Evolutionary conservation across 1,140 invertebrate species (phyloP), one percentile per base, ranked within the genome.

Genomic region (Ladona fulva): DNA sequence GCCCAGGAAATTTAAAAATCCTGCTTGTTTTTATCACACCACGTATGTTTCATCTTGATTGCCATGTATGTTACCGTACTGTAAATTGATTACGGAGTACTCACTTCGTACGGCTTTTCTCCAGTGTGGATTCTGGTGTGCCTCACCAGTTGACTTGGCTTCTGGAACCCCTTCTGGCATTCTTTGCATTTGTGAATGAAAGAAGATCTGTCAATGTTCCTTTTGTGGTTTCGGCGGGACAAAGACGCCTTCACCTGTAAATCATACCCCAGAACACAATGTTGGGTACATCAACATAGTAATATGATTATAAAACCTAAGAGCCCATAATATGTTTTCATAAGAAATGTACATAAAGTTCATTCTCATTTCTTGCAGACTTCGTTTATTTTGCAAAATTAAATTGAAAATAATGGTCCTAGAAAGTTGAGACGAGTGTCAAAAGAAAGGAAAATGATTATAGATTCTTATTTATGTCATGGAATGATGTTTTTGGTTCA

Each of bases 21-120:
- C n/a, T n/a, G n/a, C n/a, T n/a, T n/a, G n/a, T n/a, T n/a, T n/a
- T n/a, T n/a, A n/a, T n/a, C n/a, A n/a, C n/a, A n/a, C n/a, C n/a
- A n/a, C n/a, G n/a, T n/a, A n/a, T n/a, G n/a, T n/a, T n/a, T n/a
- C n/a, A n/a, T n/a, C n/a, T n/a, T n/a, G n/a, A n/a, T n/a, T n/a
- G n/a, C n/a, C n/a, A n/a, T n/a, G n/a, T n/a, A n/a, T 25, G 78
- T 24, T 78, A n/a, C 7, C 19, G 5, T 19, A 77, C 1, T 19
- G 10, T 77, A 44, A 74, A 22, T 24, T 19, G 42, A 12, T 19
- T 44, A 25, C n/a, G 24, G 42, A 42, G 25, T 42, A 76, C 22
- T 22, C n/a, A n/a, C 52, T 6, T 25, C 74, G 78, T 78, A 94
- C 0, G 93, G 92, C 77, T 90, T 88, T 78, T 91, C 91, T 0